phyloP scores from a whole-genome alignment of 1,140 invertebrate genomes.

The Pseudomyrmex flavicornis region DNA sequence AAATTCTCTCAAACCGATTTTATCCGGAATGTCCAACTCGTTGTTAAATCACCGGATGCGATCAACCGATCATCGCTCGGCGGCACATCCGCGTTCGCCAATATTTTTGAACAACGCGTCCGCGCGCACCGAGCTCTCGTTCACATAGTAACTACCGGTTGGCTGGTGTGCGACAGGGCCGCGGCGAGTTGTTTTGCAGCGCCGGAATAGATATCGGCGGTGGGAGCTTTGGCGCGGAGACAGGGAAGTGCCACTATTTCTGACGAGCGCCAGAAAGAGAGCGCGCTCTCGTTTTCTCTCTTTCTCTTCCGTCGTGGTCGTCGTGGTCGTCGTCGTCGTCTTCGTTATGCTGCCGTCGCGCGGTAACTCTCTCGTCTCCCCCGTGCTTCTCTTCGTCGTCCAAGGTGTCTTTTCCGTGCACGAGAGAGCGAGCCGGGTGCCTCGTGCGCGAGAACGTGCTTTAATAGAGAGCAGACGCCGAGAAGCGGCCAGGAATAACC shows the following conservation, averaged over 20 bases:
- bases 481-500: slow-evolving; percentile 83
- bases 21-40: not conserved
- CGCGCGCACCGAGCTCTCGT: not conserved
- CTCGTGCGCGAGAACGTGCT: slow-evolving; percentile 63
- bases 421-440: slow-evolving; percentile 66
- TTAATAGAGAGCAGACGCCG: slow-evolving; percentile 80
- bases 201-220: slow-evolving; percentile 85
- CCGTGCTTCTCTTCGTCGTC: slow-evolving; percentile 62
- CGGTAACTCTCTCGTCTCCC: slow-evolving; percentile 54
- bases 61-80: slow-evolving; percentile 16
- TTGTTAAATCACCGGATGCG: slow-evolving; percentile 1
- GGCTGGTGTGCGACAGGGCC: slow-evolving; percentile 63
- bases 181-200: slow-evolving; percentile 83
- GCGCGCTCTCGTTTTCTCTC: slow-evolving; percentile 16
- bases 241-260: slow-evolving; percentile 85
- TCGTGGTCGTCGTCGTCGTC: slow-evolving; percentile 32
- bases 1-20: not conserved
- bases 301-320: slow-evolving; percentile 26
- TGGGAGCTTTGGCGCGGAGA: slow-evolving; percentile 79
- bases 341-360: slow-evolving; percentile 53
- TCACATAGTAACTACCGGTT: slow-evolving; percentile 59
- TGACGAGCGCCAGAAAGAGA: slow-evolving; percentile 77
- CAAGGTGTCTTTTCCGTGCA: slow-evolving; percentile 64
- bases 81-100: slow-evolving; percentile 4
- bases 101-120: slow-evolving; percentile 59